Conservation (phyloP, 2,888 invertebrate genomes). For the Eudemis profundana region DNA sequence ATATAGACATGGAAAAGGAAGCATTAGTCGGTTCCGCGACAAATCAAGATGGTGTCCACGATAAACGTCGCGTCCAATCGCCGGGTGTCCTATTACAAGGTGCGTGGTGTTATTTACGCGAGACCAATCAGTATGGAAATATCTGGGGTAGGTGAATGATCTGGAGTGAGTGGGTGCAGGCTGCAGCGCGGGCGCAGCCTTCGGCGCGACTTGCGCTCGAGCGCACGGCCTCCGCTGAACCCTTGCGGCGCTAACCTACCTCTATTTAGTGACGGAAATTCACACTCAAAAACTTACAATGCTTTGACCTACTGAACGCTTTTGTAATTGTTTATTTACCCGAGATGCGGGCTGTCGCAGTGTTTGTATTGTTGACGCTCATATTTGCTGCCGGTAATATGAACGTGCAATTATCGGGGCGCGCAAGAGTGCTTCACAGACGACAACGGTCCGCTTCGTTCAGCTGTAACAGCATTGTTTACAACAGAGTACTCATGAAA, state of each 20-base stretch:
- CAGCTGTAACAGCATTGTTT: slow-evolving; percentile 59
- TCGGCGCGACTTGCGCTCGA: slow-evolving; percentile 70
- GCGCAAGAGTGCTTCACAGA: slow-evolving; percentile 46
- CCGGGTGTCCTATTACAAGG: slow-evolving; percentile 71
- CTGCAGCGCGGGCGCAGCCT: slow-evolving; percentile 68
- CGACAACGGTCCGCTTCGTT: slow-evolving; percentile 53
- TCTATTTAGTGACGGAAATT: slow-evolving; percentile 21
- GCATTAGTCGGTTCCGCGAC: slow-evolving; percentile 64
- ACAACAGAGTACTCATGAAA: slow-evolving; percentile 68
- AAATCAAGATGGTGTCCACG: slow-evolving; percentile 75
- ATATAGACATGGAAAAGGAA: slow-evolving; percentile 61
- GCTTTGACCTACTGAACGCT: slow-evolving; percentile 24
- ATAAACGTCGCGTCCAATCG: slow-evolving; percentile 73
- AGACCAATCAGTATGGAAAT: slow-evolving; percentile 81
- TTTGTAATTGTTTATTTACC: slow-evolving; percentile 50
- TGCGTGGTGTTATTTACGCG: slow-evolving; percentile 73
- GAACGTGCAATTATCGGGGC: slow-evolving; percentile 53
- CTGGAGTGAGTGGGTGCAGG: slow-evolving; percentile 78
- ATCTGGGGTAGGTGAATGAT: slow-evolving; percentile 82
- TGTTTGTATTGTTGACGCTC: slow-evolving; percentile 60
- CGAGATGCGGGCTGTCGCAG: slow-evolving; percentile 58
- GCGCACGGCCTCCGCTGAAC: slow-evolving; percentile 71
- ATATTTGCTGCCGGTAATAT: slow-evolving; percentile 54
- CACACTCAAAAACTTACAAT: slow-evolving; percentile 9
- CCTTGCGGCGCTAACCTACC: slow-evolving; percentile 53